phyloP scores from a whole-genome alignment of 2,113 vertebrate species.

The Chloebia gouldiae region DNA sequence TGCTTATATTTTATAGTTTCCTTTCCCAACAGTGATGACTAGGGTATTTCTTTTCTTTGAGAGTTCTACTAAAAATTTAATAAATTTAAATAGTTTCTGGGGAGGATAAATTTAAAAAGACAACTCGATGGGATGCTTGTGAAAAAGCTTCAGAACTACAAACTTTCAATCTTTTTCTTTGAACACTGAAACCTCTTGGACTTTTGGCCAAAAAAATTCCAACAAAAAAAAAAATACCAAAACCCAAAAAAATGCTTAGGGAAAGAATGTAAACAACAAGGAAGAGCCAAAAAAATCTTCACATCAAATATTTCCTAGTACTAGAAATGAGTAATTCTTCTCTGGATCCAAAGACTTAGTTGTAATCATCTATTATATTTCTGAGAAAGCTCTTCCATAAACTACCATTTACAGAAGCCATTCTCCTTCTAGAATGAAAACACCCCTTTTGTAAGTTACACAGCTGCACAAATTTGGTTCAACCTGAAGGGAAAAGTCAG shows the following conservation, averaged over 20 bases:
- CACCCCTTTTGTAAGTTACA: not conserved
- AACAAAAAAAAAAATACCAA: not conserved
- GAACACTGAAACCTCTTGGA: not conserved
- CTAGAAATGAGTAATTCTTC: not conserved
- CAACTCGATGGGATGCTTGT: not conserved
- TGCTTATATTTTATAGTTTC: not conserved
- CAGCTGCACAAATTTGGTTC: not conserved
- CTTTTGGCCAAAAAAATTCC: not conserved
- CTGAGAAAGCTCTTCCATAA: not conserved
- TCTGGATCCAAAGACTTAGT: not conserved
- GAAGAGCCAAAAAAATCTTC: not conserved
- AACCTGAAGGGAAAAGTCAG: not conserved
- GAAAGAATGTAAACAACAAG: not conserved
- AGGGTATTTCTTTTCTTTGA: not conserved
- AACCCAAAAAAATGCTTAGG: not conserved
- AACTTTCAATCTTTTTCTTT: not conserved
- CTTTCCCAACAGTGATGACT: not conserved
- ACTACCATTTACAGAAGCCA: not conserved
- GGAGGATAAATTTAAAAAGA: not conserved
- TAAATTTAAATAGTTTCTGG: not conserved
- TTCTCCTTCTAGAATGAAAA: not conserved
- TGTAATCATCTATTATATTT: not conserved
- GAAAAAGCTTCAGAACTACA: not conserved
- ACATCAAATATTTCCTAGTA: not conserved
- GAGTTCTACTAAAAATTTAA: not conserved